Evolutionary conservation across 2,797 vertebrate species (phyloP).

Genomic region (Trachurus trachurus): DNA sequence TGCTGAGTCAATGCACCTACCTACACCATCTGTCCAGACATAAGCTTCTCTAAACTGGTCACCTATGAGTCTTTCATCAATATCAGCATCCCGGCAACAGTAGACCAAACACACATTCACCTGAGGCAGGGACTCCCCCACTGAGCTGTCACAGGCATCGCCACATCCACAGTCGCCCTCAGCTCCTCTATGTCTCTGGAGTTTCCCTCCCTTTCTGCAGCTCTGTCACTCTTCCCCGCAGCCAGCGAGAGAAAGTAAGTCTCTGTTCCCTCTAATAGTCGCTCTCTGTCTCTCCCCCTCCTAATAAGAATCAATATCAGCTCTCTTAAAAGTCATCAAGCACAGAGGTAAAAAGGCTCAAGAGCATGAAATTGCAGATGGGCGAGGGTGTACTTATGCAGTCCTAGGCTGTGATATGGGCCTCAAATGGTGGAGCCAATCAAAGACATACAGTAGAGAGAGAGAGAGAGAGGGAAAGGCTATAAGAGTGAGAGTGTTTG

Average conservation of each 20-base stretch:
- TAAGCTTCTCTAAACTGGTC: conserved; percentile 21
- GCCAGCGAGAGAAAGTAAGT: conserved; percentile 9
- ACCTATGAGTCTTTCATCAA: conserved; percentile 59
- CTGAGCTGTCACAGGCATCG: conserved; percentile 32
- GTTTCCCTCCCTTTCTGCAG: conserved; percentile 14
- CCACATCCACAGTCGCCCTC: conserved; percentile 40
- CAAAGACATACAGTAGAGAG: conserved; percentile 8
- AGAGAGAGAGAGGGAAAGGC: background rate
- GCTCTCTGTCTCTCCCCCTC: conserved; percentile 49
- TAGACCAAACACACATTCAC: conserved; percentile 48
- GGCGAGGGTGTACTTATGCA: conserved; percentile 69
- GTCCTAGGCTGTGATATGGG: conserved; percentile 42
- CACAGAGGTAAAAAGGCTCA: conserved; percentile 74
- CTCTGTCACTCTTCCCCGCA: conserved; percentile 30
- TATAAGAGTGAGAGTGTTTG: background rate
- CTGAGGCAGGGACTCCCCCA: conserved; percentile 34
- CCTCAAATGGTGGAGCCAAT: conserved; percentile 34
- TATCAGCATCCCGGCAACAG: conserved; percentile 46
- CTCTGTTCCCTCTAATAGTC: conserved; percentile 31
- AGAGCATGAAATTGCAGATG: conserved; percentile 80
- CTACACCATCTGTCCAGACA: background rate
- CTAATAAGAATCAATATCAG: conserved; percentile 80
- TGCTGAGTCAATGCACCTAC: background rate
- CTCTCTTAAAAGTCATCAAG: conserved; percentile 72
- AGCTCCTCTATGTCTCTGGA: conserved; percentile 39